Conservation (phyloP, 1,140 invertebrate genomes). For the Lasioglossum baleicum region DNA sequence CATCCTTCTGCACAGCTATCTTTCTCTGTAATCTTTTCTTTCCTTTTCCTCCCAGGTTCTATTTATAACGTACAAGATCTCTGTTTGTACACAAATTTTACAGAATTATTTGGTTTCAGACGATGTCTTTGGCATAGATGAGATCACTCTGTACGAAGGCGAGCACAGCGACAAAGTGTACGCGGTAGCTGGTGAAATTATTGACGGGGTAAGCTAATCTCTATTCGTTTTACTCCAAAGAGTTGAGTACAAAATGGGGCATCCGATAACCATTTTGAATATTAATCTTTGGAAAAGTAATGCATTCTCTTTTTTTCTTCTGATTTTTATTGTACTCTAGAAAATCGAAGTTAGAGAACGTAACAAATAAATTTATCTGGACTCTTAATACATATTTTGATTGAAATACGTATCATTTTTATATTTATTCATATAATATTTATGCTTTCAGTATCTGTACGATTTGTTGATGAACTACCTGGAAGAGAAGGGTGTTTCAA, state of each 20-base stretch:
- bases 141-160: constrained; percentile 90
- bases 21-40: too few relatives aligned
- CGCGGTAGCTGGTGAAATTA: constrained; percentile 92
- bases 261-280: constrained; percentile 59
- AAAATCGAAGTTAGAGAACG: constrained; percentile 10
- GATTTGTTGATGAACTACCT: constrained; percentile 95
- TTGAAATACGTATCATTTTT: neutral
- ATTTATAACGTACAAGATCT: neutral
- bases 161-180: constrained; percentile 92
- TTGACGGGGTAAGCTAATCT: constrained; percentile 89
- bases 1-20: too few relatives aligned
- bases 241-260: constrained; percentile 69
- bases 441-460: constrained; percentile 90
- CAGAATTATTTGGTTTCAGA: constrained; percentile 78
- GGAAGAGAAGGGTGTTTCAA: constrained; percentile 95
- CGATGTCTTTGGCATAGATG: constrained; percentile 93
- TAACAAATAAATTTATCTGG: constrained; percentile 18
- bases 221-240: constrained; percentile 63
- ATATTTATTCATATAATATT: constrained; percentile 21
- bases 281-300: constrained; percentile 76
- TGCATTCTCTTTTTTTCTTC: constrained; percentile 51
- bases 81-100: constrained; percentile 8
- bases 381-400: neutral
- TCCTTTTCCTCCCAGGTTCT: too few relatives aligned
- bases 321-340: constrained; percentile 18